These are phyloP conservation scores for Yponomeuta malinellus DNA, from an alignment of 2,888 invertebrate genomes.

Conservation along the genomic window DNA sequence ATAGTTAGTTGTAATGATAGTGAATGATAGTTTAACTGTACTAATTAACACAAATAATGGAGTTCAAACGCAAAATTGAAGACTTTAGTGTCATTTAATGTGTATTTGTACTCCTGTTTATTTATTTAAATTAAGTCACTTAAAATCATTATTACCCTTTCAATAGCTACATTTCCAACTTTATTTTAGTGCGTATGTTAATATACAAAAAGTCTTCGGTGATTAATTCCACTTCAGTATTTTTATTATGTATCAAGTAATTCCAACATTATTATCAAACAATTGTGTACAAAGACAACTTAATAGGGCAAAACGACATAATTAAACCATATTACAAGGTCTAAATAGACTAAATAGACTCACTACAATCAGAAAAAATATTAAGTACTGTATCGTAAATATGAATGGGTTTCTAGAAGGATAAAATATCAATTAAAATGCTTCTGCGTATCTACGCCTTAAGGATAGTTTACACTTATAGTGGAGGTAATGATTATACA, in stretches of 20 bases:
- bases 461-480: too few species aligned
- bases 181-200: neutral
- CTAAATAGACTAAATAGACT: too few species aligned
- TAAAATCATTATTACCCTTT: neutral
- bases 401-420: too few species aligned
- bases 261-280: neutral
- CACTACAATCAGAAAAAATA: too few species aligned
- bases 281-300: neutral
- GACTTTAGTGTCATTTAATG: neutral
- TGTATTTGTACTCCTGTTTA: neutral
- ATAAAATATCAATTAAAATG: too few species aligned
- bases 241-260: neutral
- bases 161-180: neutral
- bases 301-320: neutral
- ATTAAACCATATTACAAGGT: neutral
- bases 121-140: neutral
- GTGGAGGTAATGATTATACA: too few species aligned
- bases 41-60: neutral
- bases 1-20: too few species aligned
- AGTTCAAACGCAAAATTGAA: neutral
- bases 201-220: neutral
- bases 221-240: neutral
- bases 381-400: too few species aligned
- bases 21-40: too few species aligned
- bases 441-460: too few species aligned